A percentile compares a stretch with the other conserved stretches of the same genome.
phyloP scores from a whole-genome alignment of 2,888 invertebrate genomes.

The Palloptera scutellata region DNA sequence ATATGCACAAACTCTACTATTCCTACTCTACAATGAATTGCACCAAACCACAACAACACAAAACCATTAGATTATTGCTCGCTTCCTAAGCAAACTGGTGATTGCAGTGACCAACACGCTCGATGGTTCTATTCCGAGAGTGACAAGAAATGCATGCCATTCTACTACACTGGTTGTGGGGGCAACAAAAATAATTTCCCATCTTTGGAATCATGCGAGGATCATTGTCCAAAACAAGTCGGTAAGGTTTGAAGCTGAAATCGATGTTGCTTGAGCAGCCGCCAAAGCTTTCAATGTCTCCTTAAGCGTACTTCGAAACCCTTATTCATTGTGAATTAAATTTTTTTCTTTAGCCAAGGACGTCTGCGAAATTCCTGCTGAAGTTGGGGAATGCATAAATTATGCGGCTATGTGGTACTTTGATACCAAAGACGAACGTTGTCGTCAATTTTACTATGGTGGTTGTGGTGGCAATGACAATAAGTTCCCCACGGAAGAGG shows the following conservation, averaged over 20 bases:
- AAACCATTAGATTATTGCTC: constrained; percentile 74
- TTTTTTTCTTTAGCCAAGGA: constrained; percentile 67
- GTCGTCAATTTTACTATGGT: constrained; percentile 85
- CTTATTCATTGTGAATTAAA: neutral
- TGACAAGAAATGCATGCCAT: constrained; percentile 88
- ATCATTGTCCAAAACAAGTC: constrained; percentile 79
- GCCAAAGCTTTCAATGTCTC: constrained; percentile 36
- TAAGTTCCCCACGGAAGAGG: constrained; percentile 76
- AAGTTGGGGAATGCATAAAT: constrained; percentile 79
- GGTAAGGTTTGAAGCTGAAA: constrained; percentile 69
- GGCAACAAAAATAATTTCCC: constrained; percentile 89
- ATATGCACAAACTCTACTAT: constrained; percentile 43
- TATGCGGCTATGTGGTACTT: constrained; percentile 84
- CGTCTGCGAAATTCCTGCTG: constrained; percentile 78
- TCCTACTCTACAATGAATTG: constrained; percentile 15
- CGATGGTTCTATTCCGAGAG: constrained; percentile 86
- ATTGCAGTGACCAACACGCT: constrained; percentile 77
- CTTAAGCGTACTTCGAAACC: constrained; percentile 1
- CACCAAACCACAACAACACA: constrained; percentile 15
- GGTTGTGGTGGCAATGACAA: constrained; percentile 94
- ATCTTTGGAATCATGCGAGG: constrained; percentile 76
- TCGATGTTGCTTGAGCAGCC: constrained; percentile 42
- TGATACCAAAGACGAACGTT: constrained; percentile 77
- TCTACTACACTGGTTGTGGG: constrained; percentile 91
- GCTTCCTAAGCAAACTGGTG: constrained; percentile 77